phyloP scores from a whole-genome alignment of 2,113 vertebrate genomes.

The Chrysochloris asiatica region DNA sequence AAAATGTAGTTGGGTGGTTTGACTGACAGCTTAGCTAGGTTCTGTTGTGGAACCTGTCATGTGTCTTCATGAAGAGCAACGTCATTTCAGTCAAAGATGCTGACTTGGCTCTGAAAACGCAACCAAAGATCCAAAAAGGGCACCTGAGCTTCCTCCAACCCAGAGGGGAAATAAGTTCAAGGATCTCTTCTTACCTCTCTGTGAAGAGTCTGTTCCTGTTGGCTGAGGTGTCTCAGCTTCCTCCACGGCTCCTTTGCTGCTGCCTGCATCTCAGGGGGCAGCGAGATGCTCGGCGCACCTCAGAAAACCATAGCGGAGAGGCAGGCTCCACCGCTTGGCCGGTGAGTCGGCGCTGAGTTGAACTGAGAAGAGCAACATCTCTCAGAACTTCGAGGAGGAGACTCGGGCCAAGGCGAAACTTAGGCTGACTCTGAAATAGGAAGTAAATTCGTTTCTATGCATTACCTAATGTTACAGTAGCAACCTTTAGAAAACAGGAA shows the following conservation, averaged over 20 bases:
- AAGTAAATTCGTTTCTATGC: slow-evolving; percentile 75
- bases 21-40: background rate
- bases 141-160: background rate
- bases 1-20: background rate
- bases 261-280: slow-evolving; percentile 26
- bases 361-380: slow-evolving; percentile 54
- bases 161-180: no score
- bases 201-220: background rate
- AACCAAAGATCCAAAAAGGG: no score
- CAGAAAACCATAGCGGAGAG: slow-evolving; percentile 71
- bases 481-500: slow-evolving; percentile 85
- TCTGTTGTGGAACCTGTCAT: background rate
- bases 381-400: slow-evolving; percentile 79
- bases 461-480: slow-evolving; percentile 65
- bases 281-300: slow-evolving; percentile 39
- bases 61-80: slow-evolving; percentile 21
- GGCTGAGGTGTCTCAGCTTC: background rate
- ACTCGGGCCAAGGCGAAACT: slow-evolving; percentile 74
- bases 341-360: slow-evolving; percentile 39
- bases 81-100: background rate
- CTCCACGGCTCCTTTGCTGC: background rate
- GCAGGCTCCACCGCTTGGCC: background rate
- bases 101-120: no score
- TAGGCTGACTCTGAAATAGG: slow-evolving; percentile 80
- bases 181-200: background rate